A percentile compares a stretch with the other conserved stretches of the same genome.
phyloP scores from a whole-genome alignment of 2,113 vertebrate genomes.

The Probosciger aterrimus region DNA sequence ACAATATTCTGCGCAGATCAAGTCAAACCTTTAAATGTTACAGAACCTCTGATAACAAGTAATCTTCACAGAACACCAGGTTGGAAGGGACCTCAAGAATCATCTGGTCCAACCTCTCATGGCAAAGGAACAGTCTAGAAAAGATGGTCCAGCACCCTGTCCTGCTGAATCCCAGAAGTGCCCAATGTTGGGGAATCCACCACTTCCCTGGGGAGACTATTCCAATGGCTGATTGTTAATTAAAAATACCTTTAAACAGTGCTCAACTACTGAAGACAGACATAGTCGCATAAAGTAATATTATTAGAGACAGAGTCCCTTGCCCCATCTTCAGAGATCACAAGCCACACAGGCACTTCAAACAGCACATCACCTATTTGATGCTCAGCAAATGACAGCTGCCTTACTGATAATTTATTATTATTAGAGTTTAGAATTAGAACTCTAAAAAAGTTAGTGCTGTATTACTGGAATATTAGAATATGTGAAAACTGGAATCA shows the following conservation, averaged over 20 bases:
- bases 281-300: not conserved
- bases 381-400: not conserved
- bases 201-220: not conserved
- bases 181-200: not conserved
- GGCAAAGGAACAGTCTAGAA: not conserved
- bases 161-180: not conserved
- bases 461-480: not conserved
- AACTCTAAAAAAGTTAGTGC: not conserved
- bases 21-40: not conserved
- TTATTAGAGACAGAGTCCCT: not conserved
- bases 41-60: not conserved
- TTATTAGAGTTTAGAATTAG: not conserved
- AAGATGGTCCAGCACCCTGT: not conserved
- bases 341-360: not conserved
- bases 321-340: not conserved
- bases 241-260: not conserved
- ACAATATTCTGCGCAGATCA: not conserved
- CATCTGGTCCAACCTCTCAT: not conserved
- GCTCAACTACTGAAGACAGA: not conserved
- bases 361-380: not conserved
- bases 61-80: not conserved
- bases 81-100: not conserved
- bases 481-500: not conserved
- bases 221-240: not conserved
- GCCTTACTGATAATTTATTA: slow-evolving; percentile 19